These are phyloP conservation scores for Oenanthe oenanthe DNA, from an alignment of 2,113 vertebrate genomes.

Conservation along the genomic window DNA sequence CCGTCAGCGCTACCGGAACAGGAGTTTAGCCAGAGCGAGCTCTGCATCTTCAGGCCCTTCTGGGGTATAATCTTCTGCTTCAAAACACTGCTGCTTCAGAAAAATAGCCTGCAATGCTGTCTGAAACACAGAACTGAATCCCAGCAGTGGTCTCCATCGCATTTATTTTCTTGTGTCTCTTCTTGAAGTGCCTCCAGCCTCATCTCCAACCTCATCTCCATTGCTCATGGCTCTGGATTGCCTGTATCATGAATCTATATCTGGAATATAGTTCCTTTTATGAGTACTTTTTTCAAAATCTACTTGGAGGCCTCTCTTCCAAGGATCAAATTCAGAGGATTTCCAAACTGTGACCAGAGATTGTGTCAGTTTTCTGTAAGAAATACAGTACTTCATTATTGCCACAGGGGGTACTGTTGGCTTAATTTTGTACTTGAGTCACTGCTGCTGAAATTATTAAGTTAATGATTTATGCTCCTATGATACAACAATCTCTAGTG, in stretches of 20 bases:
- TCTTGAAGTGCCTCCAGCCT: neutral
- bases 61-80: neutral
- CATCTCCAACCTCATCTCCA: neutral
- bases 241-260: neutral
- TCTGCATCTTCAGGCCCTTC: neutral
- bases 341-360: conserved; percentile 20
- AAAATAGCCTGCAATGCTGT: neutral
- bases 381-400: conserved; percentile 76
- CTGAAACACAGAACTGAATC: neutral
- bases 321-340: neutral
- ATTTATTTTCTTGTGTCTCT: neutral
- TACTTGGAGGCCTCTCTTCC: neutral
- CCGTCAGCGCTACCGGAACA: neutral
- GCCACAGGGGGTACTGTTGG: conserved; percentile 84
- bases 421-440: conserved; percentile 76
- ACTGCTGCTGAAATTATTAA: conserved; percentile 78
- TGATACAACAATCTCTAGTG: conserved; percentile 74
- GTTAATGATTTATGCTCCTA: conserved; percentile 77
- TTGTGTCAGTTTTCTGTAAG: conserved; percentile 21
- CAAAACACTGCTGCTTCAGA: neutral
- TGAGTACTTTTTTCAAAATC: neutral
- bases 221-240: neutral
- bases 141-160: neutral
- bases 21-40: conserved; percentile 12
- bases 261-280: neutral